phyloP scores from a whole-genome alignment of 2,888 invertebrate species.

The Vesta saturnalis region DNA sequence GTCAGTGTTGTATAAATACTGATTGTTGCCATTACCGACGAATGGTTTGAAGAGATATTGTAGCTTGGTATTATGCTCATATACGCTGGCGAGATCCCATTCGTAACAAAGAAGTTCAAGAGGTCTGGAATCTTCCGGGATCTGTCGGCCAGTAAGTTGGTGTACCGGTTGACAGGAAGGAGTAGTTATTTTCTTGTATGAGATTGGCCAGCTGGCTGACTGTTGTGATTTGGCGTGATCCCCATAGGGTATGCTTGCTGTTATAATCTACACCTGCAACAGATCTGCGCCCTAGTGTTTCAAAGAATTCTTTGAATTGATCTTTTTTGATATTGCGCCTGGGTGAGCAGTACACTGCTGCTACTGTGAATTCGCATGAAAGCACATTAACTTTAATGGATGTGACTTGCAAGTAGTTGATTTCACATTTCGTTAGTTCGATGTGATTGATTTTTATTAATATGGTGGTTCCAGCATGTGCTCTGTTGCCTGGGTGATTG shows the following conservation, averaged over 20 bases:
- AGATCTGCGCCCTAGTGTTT: background rate
- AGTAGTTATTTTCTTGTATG: too few relatives aligned
- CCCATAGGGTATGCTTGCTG: background rate
- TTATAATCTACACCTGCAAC: conserved; percentile 3
- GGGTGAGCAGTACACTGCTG: too few relatives aligned
- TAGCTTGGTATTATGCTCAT: background rate
- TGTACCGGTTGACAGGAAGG: too few relatives aligned
- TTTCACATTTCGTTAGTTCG: too few relatives aligned
- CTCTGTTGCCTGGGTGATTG: conserved; percentile 27
- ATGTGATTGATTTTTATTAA: conserved; percentile 34
- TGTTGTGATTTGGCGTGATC: too few relatives aligned
- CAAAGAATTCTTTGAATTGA: conserved; percentile 25
- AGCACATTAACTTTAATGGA: too few relatives aligned
- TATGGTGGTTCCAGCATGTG: too few relatives aligned
- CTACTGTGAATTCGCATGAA: conserved; percentile 4
- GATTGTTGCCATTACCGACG: background rate
- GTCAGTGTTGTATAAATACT: too few relatives aligned
- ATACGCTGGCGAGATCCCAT: background rate
- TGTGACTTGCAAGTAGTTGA: conserved; percentile 19
- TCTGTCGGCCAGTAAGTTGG: too few relatives aligned
- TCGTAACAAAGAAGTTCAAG: background rate
- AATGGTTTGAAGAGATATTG: background rate
- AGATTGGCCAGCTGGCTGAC: too few relatives aligned
- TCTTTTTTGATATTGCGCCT: conserved; percentile 41
- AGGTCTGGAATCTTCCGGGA: background rate